Conservation (phyloP, 2,797 vertebrate genomes). For the Labroides dimidiatus region DNA sequence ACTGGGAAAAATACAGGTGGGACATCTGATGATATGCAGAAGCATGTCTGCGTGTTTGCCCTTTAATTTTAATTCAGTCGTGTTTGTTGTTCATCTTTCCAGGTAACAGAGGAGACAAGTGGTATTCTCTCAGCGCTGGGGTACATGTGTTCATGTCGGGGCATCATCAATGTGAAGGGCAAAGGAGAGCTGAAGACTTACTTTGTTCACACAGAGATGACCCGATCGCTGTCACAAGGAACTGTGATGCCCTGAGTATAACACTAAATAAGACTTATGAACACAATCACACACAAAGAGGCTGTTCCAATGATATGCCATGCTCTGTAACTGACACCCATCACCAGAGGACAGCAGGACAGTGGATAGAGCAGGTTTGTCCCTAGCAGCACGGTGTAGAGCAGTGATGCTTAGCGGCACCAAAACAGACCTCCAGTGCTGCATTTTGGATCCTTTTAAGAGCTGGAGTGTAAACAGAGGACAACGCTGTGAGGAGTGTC, state of each 20-base stretch:
- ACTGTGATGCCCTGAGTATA: conserved; percentile 90
- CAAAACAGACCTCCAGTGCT: conserved; percentile 37
- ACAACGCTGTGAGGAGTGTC: conserved; percentile 54
- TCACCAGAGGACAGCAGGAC: conserved; percentile 54
- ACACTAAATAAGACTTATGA: conserved; percentile 31
- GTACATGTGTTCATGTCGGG: conserved; percentile 95
- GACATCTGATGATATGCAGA: background rate
- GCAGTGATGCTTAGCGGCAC: conserved; percentile 14
- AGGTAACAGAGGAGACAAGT: conserved; percentile 97
- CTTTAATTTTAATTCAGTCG: background rate
- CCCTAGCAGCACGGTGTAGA: conserved; percentile 43
- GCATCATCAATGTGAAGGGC: conserved; percentile 98
- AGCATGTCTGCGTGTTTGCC: background rate
- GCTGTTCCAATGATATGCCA: conserved; percentile 48
- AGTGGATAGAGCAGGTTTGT: conserved; percentile 49
- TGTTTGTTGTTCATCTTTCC: conserved; percentile 24
- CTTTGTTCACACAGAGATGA: conserved; percentile 98
- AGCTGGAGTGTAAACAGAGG: conserved; percentile 46
- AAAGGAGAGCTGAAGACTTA: conserved; percentile 97
- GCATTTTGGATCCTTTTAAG: conserved; percentile 39
- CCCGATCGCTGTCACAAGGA: conserved; percentile 94
- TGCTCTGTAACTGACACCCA: conserved; percentile 61
- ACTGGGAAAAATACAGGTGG: conserved; percentile 96
- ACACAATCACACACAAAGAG: conserved; percentile 45
- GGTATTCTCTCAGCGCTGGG: conserved; percentile 88